Conservation (phyloP, 1,140 invertebrate genomes). For the Zaprionus ghesquierei region DNA sequence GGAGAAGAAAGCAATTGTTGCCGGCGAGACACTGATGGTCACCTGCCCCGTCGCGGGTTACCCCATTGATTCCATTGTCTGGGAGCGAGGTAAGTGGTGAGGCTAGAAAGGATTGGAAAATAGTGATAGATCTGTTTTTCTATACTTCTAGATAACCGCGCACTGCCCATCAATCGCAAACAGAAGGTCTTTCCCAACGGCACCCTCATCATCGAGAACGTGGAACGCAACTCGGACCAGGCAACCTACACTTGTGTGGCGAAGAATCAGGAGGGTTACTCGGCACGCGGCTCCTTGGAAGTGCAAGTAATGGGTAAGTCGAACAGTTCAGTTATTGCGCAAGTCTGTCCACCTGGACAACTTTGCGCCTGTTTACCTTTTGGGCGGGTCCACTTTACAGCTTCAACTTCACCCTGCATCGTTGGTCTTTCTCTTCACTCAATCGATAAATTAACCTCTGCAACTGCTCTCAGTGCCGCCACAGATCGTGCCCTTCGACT, state of each 20-base stretch:
- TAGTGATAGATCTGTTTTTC: background rate
- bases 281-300: conserved; percentile 92
- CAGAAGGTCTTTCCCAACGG: conserved; percentile 97
- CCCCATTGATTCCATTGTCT: conserved; percentile 95
- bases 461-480: conserved; percentile 85
- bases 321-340: conserved; percentile 21
- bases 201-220: conserved; percentile 96
- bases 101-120: background rate
- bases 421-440: conserved; percentile 54
- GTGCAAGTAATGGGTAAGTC: conserved; percentile 98
- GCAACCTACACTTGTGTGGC: conserved; percentile 97
- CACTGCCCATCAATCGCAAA: conserved; percentile 96
- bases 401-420: conserved; percentile 23
- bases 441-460: background rate
- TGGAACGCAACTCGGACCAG: conserved; percentile 95
- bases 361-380: conserved; percentile 25
- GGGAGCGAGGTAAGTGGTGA: conserved; percentile 89
- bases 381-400: conserved; percentile 56
- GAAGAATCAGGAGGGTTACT: conserved; percentile 94
- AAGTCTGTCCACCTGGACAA: background rate
- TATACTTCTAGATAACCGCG: conserved; percentile 82
- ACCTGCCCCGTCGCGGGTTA: conserved; percentile 97
- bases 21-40: conserved; percentile 93
- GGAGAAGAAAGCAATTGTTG: conserved; percentile 97
- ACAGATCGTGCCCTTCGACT: conserved; percentile 88